phyloP scores from a whole-genome alignment of 2,113 vertebrate species.

The Lepus americanus region DNA sequence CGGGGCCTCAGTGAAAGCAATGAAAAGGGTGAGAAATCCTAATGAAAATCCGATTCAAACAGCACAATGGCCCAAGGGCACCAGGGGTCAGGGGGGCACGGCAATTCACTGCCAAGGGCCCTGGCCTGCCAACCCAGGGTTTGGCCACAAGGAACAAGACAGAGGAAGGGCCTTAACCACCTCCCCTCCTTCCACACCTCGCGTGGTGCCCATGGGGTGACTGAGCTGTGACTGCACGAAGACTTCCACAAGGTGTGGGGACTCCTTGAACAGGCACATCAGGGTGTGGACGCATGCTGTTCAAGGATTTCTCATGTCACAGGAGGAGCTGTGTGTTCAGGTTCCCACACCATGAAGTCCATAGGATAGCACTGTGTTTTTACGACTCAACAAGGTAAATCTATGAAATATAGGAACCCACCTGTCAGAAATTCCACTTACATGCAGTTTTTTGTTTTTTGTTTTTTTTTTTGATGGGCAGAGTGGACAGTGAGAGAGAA shows the following conservation, averaged over 20 bases:
- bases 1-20: conserved; percentile 30
- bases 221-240: accelerated
- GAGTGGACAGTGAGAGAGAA: too few relatives aligned
- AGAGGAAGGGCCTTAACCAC: background rate
- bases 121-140: background rate
- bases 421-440: background rate
- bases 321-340: background rate
- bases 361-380: background rate
- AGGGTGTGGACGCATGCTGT: background rate
- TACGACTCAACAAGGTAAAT: background rate
- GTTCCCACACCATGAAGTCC: background rate
- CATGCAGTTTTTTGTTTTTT: background rate
- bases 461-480: too few relatives aligned
- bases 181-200: background rate
- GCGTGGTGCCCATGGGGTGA: accelerated
- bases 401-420: background rate
- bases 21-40: conserved; percentile 53
- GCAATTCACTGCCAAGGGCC: background rate
- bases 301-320: background rate
- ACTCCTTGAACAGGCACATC: background rate
- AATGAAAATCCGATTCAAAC: conserved; percentile 52
- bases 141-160: background rate
- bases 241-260: accelerated
- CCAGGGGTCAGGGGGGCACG: background rate
- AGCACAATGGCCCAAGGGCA: background rate